phyloP scores from a whole-genome alignment of 2,113 vertebrate species.

The Aspiorhynchus laticeps region DNA sequence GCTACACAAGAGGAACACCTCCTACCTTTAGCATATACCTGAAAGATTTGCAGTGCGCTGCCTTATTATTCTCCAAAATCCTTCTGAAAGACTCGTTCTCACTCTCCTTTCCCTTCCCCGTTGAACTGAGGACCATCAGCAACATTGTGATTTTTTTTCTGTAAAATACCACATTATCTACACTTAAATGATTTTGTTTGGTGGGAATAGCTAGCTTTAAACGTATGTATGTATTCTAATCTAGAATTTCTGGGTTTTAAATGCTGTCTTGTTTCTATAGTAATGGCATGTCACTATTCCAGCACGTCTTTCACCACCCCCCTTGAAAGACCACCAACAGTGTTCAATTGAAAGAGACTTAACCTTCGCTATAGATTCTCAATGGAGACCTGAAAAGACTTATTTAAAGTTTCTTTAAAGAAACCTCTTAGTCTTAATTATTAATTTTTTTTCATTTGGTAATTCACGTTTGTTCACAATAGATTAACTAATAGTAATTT shows the following conservation, averaged over 20 bases:
- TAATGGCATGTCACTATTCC: constrained; percentile 57
- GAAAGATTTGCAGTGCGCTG: constrained; percentile 64
- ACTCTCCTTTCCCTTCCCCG: constrained; percentile 48
- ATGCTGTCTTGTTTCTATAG: constrained; percentile 66
- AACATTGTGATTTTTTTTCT: constrained; percentile 58
- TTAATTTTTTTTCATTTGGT: too few relatives aligned
- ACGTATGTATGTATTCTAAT: constrained; percentile 60
- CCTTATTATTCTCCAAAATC: constrained; percentile 58
- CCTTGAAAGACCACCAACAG: background rate
- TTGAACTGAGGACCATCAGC: constrained; percentile 66
- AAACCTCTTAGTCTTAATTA: too few relatives aligned
- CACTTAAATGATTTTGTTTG: constrained; percentile 61
- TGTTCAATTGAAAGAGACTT: background rate
- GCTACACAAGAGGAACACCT: constrained; percentile 26
- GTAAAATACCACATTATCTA: constrained; percentile 62
- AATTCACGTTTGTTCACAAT: too few relatives aligned
- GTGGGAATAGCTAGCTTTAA: constrained; percentile 57
- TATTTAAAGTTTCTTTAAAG: too few relatives aligned
- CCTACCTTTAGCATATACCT: constrained; percentile 36
- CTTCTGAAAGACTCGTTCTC: constrained; percentile 63
- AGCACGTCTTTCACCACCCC: background rate
- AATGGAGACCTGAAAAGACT: too few relatives aligned
- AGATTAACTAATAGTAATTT: too few relatives aligned
- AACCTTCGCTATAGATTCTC: too few relatives aligned
- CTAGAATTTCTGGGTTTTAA: constrained; percentile 63